Evolutionary conservation across 2,113 vertebrate species (phyloP), one percentile per base, ranked within the genome.

Genomic region (Melanerpes formicivorus): DNA sequence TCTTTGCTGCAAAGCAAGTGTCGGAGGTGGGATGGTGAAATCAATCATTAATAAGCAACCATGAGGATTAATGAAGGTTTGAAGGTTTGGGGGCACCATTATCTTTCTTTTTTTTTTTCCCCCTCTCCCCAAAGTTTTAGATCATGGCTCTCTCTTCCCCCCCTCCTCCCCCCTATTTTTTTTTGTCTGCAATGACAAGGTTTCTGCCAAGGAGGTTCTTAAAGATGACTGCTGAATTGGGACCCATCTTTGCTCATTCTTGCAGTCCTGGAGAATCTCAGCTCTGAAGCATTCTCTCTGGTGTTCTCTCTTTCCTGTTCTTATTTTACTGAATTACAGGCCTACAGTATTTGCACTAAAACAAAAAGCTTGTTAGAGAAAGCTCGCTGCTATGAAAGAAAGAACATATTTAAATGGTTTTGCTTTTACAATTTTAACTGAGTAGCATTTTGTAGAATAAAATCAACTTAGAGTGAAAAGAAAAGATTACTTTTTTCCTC

Each of bases 331-430:
- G 96, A 97, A 96, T 96, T 96, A 96, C 96, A 97, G 96, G 96
- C 97, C 97, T 98, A 96, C 95, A 95, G 95, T 97, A 97, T 98
- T 98, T 98, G 98, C 98, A 98, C 98, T 98, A 98, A 98, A 96
- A 91, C 74, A 94, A 96, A 97, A 98, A 97, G 96, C 97, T 98
- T 97, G 95, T 97, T 97, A 97, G 97, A 94, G 96, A 96, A 98
- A 98, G 97, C 96, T 97, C 97, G 98, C 98, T 98, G 97, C 98
- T 98, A 97, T 94, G 72, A 95, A 97, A 97, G 94, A 97, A 97
- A 96, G 95, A 96, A 97, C 95, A 71, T 96, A 96, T 95, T 97
- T 96, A 96, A 97, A 95, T 94, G 72, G 90, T 97, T 96, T 93
- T 67, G 97, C 97, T 97, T 97, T 97, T 95, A 96, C 95, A 94